Base-by-base conservation (phyloP, 2,888 invertebrate genomes). In the Cryptophagus acutangulus region DNA sequence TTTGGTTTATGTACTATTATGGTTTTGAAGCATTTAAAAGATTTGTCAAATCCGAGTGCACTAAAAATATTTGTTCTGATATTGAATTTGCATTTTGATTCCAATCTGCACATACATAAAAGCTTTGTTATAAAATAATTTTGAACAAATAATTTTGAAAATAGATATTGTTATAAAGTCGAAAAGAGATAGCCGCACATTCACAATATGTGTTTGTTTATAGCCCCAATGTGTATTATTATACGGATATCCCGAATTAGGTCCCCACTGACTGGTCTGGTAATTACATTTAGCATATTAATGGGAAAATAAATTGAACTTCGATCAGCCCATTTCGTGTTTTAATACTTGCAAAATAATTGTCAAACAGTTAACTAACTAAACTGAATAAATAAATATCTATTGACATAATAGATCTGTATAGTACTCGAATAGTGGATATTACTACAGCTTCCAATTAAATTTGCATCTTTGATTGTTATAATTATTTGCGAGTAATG, bases 211-310 rank as follows among this genome's bases (percentile, higher is more conserved):
- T 41, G 43, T 50, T 46, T 51, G 45, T 53, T 49, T 48, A 46
- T 38, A 31, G 38, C 38, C 41, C 39, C 45, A 30, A 40, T 45
- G 48, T 54, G 48, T 50, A 45, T 48, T 45, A 49, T 49, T 48
- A 54, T 49, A 44, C 51, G 46, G 46, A 52, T 49, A 52, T 45
- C 40, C 39, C 39, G 45, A 49, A 50, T 49, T 49, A 47, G 46
- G 46, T 51, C 52, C 47, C 51, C 41, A 48, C 42, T 47, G 51
- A 49, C 53, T 50, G 40, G 48, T 40, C 48, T 43, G 31, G 52
- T 58, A 58, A 61, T 61, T 59, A 58, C 58, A 58, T 61, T 58
- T 54, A 58, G 54, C 55, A 61, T 61, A 58, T 57, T 59, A 58
- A 61, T 61, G 58, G 55, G 57, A 56, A 58, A 58, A 59, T 61